phyloP scores from a whole-genome alignment of 2,888 invertebrate genomes.

The Hirudinaria manillensis region DNA sequence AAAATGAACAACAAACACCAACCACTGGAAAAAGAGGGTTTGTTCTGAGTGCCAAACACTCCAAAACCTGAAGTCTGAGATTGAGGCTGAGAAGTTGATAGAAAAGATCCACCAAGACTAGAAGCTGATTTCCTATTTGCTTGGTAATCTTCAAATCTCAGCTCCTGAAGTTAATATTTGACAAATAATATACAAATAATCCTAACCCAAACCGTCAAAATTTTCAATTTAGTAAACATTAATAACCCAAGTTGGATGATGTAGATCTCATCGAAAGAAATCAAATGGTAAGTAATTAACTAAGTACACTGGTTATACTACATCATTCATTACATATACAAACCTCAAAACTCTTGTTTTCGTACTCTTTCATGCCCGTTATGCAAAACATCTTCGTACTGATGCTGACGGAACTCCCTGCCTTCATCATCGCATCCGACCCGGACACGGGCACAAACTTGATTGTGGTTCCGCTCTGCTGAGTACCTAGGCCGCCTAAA shows the following conservation, averaged over 20 bases:
- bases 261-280: too few relatives aligned
- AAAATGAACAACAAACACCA: neutral
- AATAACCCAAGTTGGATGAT: too few relatives aligned
- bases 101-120: neutral
- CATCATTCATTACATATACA: neutral
- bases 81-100: conserved; percentile 22
- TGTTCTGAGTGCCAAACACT: conserved; percentile 38
- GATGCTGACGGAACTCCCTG: conserved; percentile 71
- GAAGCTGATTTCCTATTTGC: conserved; percentile 68
- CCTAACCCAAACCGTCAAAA: neutral
- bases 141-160: conserved; percentile 84
- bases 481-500: conserved; percentile 11
- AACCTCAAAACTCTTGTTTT: conserved; percentile 80
- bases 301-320: neutral
- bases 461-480: conserved; percentile 53
- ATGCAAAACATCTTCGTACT: conserved; percentile 92
- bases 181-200: neutral
- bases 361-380: conserved; percentile 97
- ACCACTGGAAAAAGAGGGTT: conserved; percentile 26
- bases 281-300: too few relatives aligned
- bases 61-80: conserved; percentile 48
- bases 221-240: neutral
- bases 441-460: conserved; percentile 83
- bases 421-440: conserved; percentile 69
- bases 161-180: conserved; percentile 59